Evolutionary conservation across 53 echinoderm and acorn worm species (phyloP).

Genomic region (Luidia sarsii): DNA sequence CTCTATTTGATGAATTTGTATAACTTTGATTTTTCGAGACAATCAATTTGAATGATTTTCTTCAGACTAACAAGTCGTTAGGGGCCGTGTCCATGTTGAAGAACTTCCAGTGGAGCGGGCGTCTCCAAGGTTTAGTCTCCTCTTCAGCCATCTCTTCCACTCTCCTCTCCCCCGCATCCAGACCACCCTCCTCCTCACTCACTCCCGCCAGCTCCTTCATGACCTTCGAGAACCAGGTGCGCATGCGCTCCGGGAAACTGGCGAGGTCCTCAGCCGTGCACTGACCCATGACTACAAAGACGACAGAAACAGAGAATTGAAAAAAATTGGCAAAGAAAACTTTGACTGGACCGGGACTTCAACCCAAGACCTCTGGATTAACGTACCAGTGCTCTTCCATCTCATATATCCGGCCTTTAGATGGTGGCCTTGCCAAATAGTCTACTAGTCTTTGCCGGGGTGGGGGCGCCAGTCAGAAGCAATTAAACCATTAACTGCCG

Average conservation of each 20-base stretch:
- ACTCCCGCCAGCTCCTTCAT: conserved; percentile 61
- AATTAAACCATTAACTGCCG: too few relatives aligned
- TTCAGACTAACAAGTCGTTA: conserved; percentile 56
- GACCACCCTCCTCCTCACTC: conserved; percentile 58
- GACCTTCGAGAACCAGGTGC: conserved; percentile 68
- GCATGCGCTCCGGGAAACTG: conserved; percentile 66
- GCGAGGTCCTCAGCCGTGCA: conserved; percentile 55
- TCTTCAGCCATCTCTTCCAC: conserved; percentile 31
- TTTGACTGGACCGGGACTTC: too few relatives aligned
- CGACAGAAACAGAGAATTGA: too few relatives aligned
- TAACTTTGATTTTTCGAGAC: too few relatives aligned
- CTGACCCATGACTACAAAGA: conserved; percentile 44
- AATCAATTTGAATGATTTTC: background rate
- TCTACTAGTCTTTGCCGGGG: too few relatives aligned
- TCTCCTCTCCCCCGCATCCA: conserved; percentile 42
- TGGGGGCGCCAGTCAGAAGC: too few relatives aligned
- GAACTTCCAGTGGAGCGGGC: conserved; percentile 75
- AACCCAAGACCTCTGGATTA: too few relatives aligned
- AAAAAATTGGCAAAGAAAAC: too few relatives aligned
- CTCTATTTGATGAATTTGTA: too few relatives aligned
- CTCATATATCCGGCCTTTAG: too few relatives aligned
- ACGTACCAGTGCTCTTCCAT: too few relatives aligned
- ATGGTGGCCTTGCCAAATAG: too few relatives aligned
- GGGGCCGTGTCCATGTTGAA: conserved; percentile 62
- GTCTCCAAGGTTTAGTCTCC: conserved; percentile 46